Base-by-base conservation (phyloP, 2,113 vertebrate species). In the Catharus bicknelli region DNA sequence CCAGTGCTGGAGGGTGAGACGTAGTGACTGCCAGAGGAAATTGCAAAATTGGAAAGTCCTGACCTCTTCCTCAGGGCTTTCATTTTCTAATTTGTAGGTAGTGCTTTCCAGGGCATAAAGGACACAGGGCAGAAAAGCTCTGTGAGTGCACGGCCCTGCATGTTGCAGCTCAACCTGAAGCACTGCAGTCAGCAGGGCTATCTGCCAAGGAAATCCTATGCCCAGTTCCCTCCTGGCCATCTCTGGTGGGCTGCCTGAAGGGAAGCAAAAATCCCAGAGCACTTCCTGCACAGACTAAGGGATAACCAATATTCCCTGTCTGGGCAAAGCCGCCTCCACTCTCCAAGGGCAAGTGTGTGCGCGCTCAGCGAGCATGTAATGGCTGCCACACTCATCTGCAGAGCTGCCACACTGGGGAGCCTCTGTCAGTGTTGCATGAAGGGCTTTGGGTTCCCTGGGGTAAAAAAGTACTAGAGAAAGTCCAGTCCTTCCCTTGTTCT, bases 381-480 rank as follows among this genome's bases (percentile, higher is more conserved):
- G 93, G 82, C 87, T 75, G 85, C 92, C 70, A 94, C 74, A 17
- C 86, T 90, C 25, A 1, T 81, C 92, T 63, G 79, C 16, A 7
- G 79, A 93, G 74, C 86, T 81, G 70, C 90, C 1, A 4, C 5
- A 1, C 86, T 86, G 45, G 53, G 93, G 87, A 59, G 83, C 67
- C 83, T 95, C 96, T 90, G 92, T 26, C 92, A 86, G 64, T 55
- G 66, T 86, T 95, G 90, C 94, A 80, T 91, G 92, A 96, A 97
- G 88, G 94, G 74, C 90, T 95, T 96, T 59, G 79, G 63, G 42
- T 10, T 95, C 94, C 75, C 93, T 86, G 88, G 87, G 67, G 88
- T 62, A n/a, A 87, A 94, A 90, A 88, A 80, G 16, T 72, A 55
- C 89, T 67, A 62, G 77, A 90, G 81, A 92, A 94, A 94, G 55